Evolutionary conservation across 2,113 vertebrate genomes (phyloP), one percentile per base, ranked within the genome.

Genomic region (Mola mola): DNA sequence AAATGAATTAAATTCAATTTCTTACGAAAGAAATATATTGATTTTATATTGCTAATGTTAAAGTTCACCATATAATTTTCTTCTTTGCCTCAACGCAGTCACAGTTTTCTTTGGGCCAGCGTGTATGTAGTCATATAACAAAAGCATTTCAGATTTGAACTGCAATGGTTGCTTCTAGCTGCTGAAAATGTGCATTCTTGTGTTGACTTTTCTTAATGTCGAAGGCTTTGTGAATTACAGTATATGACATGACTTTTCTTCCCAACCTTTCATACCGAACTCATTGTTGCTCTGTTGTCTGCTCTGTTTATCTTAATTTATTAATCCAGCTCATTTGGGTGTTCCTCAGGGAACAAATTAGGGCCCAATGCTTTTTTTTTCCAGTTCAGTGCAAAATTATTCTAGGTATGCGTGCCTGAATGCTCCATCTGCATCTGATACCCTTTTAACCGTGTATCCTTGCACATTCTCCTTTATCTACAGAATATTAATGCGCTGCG

Each of bases 401-500:
- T 81, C 68, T 46, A 61, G 52, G 62, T 77, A 84, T 73, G 67
- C 59, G 28, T 42, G 46, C 61, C 52, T 62, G 71, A 56, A 36
- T 66, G 48, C 83, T 69, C 62, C 68, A 80, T 78, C 71, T 80
- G 63, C 67, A 81, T 87, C 74, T 51, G 58, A 76, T 66, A 81
- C 70, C 55, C 51, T 72, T 68, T 81, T 71, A 55, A 26, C 38
- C n/a, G 19, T 72, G 60, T 43, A 75, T 68, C 69, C 61, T 70
- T 20, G n/a, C 68, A 64, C 70, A 51, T 74, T n/a, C 57, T 56
- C 69, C 73, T 71, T 76, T 79, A 78, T 84, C 63, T 82, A 47
- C 43, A 29, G 79, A 82, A 82, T 87, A 79, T 86, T 88, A 84
- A 87, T 83, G 68, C 3, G 49, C 82, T 38, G 68, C 73, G 38